Conservation (phyloP, 1,140 invertebrate species). For the Marisa cornuarietis region DNA sequence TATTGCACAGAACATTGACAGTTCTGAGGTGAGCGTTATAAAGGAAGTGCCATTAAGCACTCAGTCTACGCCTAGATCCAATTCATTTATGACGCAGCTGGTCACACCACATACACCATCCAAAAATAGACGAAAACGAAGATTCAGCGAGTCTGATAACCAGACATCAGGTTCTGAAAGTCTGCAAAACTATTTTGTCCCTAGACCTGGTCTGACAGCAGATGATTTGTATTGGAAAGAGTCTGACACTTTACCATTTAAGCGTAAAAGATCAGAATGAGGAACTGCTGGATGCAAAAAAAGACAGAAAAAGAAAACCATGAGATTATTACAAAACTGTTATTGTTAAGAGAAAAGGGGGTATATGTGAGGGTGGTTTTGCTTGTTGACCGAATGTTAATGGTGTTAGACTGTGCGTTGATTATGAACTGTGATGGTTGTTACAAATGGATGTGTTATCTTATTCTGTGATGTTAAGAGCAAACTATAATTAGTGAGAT, state of each 20-base stretch:
- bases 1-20: neutral
- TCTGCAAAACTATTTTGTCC: neutral
- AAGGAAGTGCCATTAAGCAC: neutral
- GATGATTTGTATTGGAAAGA: constrained; percentile 17
- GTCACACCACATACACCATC: neutral
- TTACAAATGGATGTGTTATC: too few relatives aligned
- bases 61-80: neutral
- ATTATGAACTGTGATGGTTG: neutral
- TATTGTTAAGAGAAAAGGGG: neutral
- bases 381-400: neutral
- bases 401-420: neutral
- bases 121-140: constrained; percentile 7
- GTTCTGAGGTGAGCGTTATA: neutral
- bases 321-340: neutral
- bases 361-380: neutral
- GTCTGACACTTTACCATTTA: neutral
- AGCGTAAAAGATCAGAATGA: constrained; percentile 18
- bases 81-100: neutral
- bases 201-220: neutral
- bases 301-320: too few relatives aligned
- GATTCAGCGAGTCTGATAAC: neutral
- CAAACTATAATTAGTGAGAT: too few relatives aligned
- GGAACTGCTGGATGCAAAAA: neutral
- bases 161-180: neutral
- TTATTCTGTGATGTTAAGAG: too few relatives aligned